Percentiles rank a stretch among this genome's conserved stretches.
phyloP scores from a whole-genome alignment of 2,888 invertebrate species.

The Nomada ferruginata region DNA sequence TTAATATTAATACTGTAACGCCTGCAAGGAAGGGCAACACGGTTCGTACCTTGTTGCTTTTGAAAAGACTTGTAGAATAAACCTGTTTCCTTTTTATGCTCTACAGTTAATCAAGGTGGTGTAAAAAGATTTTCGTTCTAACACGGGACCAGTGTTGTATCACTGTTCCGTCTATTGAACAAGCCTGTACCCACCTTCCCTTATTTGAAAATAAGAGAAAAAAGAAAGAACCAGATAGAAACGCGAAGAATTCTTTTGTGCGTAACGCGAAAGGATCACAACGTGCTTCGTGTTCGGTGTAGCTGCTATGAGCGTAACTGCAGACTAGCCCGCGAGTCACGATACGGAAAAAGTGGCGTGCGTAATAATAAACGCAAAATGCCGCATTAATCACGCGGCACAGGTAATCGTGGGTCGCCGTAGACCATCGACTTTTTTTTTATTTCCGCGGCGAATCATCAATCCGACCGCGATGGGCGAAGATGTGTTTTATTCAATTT shows the following conservation, averaged over 20 bases:
- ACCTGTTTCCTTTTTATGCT: not conserved
- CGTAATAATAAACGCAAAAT: slow-evolving; percentile 44
- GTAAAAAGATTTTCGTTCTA: not conserved
- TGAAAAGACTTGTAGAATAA: not conserved
- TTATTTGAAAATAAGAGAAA: no score
- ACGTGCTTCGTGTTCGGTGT: not conserved
- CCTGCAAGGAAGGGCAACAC: not conserved
- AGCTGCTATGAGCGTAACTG: slow-evolving; percentile 1
- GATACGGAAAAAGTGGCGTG: slow-evolving; percentile 23
- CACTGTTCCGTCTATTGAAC: no score
- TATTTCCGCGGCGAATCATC: slow-evolving; percentile 15
- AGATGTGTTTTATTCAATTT: slow-evolving; percentile 40
- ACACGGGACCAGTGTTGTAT: not conserved
- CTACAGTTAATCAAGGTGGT: not conserved
- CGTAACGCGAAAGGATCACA: no score
- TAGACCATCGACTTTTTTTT: slow-evolving; percentile 15
- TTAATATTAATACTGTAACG: not conserved
- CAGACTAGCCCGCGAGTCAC: not conserved
- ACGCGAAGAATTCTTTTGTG: no score
- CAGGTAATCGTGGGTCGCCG: slow-evolving; percentile 42
- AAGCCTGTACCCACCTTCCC: no score
- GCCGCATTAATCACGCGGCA: slow-evolving; percentile 42
- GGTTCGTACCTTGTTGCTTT: not conserved
- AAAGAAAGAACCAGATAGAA: no score
- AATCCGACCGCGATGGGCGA: slow-evolving; percentile 16